A percentile compares a stretch with the other conserved stretches of the same genome.
phyloP scores from a whole-genome alignment of 2,113 vertebrate genomes.

The Saguinus imperator region DNA sequence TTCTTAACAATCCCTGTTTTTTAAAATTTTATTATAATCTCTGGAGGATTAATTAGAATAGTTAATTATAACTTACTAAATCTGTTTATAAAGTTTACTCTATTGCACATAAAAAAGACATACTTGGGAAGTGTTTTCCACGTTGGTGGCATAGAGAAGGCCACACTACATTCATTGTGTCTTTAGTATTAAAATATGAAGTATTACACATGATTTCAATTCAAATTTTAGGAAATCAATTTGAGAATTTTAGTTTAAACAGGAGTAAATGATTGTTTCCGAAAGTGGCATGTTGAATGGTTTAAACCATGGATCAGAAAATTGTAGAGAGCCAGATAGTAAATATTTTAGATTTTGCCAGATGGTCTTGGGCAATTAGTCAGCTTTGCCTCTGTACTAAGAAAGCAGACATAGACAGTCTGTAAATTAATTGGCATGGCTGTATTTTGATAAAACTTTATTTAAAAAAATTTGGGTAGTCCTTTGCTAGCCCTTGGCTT shows the following conservation, averaged over 20 bases:
- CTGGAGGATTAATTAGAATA: slow-evolving; percentile 59
- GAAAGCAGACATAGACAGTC: background rate
- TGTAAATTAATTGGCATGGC: background rate
- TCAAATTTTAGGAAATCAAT: slow-evolving; percentile 11
- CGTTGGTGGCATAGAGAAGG: background rate
- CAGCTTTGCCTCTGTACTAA: background rate
- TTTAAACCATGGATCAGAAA: background rate
- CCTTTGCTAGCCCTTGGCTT: background rate
- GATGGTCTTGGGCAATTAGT: background rate
- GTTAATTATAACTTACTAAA: slow-evolving; percentile 48
- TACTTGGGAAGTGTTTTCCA: background rate
- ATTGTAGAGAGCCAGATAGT: background rate
- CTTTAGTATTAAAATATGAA: slow-evolving; percentile 7
- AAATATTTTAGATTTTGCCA: slow-evolving; percentile 42
- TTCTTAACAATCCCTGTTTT: slow-evolving; percentile 13
- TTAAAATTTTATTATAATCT: slow-evolving; percentile 52
- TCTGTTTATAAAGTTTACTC: slow-evolving; percentile 38
- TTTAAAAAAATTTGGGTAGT: background rate
- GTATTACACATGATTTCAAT: background rate
- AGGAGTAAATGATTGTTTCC: background rate
- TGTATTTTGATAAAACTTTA: slow-evolving; percentile 49
- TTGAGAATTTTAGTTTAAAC: background rate
- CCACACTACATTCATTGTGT: background rate
- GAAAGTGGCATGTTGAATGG: background rate
- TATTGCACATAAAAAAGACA: slow-evolving; percentile 35